Percentiles rank a stretch among this genome's conserved stretches.
phyloP scores from a whole-genome alignment of 2,888 invertebrate species.

The Leucoma salicis region DNA sequence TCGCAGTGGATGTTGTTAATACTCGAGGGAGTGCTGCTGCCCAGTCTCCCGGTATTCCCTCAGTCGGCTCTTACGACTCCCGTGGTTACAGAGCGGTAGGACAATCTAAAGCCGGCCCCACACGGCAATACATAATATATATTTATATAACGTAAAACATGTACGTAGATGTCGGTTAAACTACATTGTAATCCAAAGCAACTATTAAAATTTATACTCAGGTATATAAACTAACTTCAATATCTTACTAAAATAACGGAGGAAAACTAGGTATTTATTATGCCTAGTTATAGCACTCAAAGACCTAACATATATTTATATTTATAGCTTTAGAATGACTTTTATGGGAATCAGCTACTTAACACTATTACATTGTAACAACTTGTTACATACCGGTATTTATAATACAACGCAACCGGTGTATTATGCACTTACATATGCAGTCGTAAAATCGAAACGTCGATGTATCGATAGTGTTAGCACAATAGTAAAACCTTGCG shows the following conservation, averaged over 20 bases:
- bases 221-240: constrained; percentile 1
- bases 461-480: constrained; percentile 4
- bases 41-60: no score
- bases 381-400: constrained; percentile 14
- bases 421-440: constrained; percentile 8
- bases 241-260: constrained; percentile 2
- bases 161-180: no score
- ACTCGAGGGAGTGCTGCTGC: no score
- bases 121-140: no score
- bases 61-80: no score
- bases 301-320: constrained; percentile 13
- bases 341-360: constrained; percentile 33
- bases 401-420: constrained; percentile 6
- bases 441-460: constrained; percentile 9
- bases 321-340: constrained; percentile 24
- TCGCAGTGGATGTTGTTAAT: no score
- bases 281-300: constrained; percentile 6
- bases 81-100: no score
- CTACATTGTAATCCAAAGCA: background rate
- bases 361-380: constrained; percentile 16
- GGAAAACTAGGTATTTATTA: constrained; percentile 14
- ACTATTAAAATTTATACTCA: background rate
- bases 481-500: constrained; percentile 4
- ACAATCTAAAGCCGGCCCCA: no score
- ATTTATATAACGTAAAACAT: no score